Evolutionary conservation across 2,797 vertebrate species (phyloP), one percentile per base, ranked within the genome.

Genomic region (Typhlichthys eigenmanni): DNA sequence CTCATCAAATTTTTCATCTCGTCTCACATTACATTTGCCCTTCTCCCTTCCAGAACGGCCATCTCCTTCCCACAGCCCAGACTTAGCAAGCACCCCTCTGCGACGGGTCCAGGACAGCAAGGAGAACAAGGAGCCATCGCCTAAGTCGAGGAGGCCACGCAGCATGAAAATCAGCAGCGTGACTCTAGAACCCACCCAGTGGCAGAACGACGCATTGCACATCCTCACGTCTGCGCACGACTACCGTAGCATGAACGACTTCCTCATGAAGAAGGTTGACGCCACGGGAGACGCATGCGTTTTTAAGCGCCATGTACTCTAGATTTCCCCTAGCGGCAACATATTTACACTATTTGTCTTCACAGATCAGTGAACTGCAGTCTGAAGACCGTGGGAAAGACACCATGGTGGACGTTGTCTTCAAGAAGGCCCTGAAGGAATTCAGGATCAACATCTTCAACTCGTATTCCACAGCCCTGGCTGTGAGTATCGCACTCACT

Each of bases 391-490:
- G 95, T 64, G 97, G 97, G 88, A 98, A 98, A 75, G 96, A 98
- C 91, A 96, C 96, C 0, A 86, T 96, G 70, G 96, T 98, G 76
- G 97, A 98, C 47, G 95, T 98, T 0, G 95, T 99, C 62, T 99
- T 99, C 85, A 98, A 98, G 91, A 96, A 98, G 80, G 95, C 97
- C 0, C 83, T 99, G 74, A 98, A 95, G 83, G 97, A 99, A 87
- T 99, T 99, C 89, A 93, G 96, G 43, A 95, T 98, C 71, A 96
- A 99, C 85, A 98, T 99, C 87, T 98, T 98, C 86, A 96, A 95
- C 87, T 97, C 95, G 13, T 98, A 98, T 80, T 98, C 96, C 64
- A 97, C 96, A 0, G 95, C 95, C 0, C 78, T 98, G 81, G 94
- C 96, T 0, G 96, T 98, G 79, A 94, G 96, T 92, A 67, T 12